Percentiles rank a stretch among this genome's conserved stretches.
Evolutionary conservation across 2,888 invertebrate species (phyloP).

Genomic region (Netelia virgata): DNA sequence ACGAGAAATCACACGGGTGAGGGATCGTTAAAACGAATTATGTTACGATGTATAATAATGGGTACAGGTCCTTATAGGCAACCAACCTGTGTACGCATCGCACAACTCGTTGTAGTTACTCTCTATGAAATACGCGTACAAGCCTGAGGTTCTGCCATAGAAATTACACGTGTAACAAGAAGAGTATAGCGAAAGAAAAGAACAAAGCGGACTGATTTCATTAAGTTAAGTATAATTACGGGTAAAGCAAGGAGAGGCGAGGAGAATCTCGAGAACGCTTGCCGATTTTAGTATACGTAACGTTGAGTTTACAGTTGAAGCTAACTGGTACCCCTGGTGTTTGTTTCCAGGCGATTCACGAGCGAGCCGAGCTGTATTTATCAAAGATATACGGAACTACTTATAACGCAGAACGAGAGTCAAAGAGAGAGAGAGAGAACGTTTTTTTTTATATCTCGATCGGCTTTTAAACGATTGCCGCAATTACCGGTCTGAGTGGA

Average conservation of each 20-base stretch:
- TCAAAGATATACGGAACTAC: not conserved
- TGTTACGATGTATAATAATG: constrained; percentile 44
- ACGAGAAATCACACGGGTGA: constrained; percentile 63
- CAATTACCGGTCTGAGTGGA: constrained; percentile 26
- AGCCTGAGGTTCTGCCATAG: not conserved
- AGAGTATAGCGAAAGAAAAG: not conserved
- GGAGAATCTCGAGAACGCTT: too few relatives aligned
- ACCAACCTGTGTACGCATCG: too few relatives aligned
- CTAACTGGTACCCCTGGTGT: not conserved
- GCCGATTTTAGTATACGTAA: not conserved
- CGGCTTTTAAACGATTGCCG: constrained; percentile 27
- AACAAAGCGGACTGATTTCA: constrained; percentile 42
- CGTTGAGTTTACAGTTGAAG: not conserved
- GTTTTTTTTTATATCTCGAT: constrained; percentile 28
- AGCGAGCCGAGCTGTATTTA: not conserved
- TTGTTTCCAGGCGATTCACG: constrained; percentile 1
- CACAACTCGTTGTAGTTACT: too few relatives aligned
- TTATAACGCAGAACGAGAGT: too few relatives aligned
- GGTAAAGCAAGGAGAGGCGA: not conserved
- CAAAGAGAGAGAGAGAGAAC: too few relatives aligned
- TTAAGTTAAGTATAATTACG: constrained; percentile 40
- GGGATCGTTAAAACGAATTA: constrained; percentile 58
- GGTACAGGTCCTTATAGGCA: not conserved
- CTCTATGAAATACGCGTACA: not conserved
- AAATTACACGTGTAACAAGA: too few relatives aligned